These are phyloP conservation scores for Caenorhabditis virilis DNA, from an alignment of 2,888 invertebrate genomes.

Conservation along the genomic window DNA sequence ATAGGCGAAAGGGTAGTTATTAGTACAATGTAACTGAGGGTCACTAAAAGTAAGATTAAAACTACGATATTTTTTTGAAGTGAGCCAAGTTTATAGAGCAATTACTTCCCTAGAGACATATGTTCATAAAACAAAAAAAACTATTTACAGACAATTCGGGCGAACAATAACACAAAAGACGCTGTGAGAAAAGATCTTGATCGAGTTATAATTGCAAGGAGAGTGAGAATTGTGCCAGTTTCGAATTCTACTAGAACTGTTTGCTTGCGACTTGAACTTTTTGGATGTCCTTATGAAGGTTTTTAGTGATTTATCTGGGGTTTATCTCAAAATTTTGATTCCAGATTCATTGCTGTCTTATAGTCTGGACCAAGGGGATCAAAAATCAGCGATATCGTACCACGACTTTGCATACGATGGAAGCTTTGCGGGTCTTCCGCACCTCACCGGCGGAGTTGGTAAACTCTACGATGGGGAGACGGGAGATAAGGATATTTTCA, in stretches of 20 bases:
- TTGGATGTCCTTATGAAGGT: slow-evolving; percentile 86
- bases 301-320: no score
- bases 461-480: slow-evolving; percentile 77
- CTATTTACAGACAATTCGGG: slow-evolving; percentile 77
- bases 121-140: background rate
- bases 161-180: slow-evolving; percentile 86
- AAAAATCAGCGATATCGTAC: slow-evolving; percentile 32
- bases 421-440: slow-evolving; percentile 66
- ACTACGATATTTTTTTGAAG: no score
- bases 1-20: no score
- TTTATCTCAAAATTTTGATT: no score
- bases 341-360: slow-evolving; percentile 85
- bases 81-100: no score
- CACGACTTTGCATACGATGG: slow-evolving; percentile 76
- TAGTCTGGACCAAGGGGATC: slow-evolving; percentile 69
- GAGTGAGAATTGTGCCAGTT: slow-evolving; percentile 82
- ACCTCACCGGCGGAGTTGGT: slow-evolving; percentile 81
- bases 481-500: slow-evolving; percentile 69
- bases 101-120: no score
- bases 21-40: no score
- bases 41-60: no score
- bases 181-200: slow-evolving; percentile 80
- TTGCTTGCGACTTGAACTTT: slow-evolving; percentile 88
- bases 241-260: slow-evolving; percentile 83
- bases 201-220: slow-evolving; percentile 81